Evolutionary conservation across 2,797 vertebrate genomes (phyloP), one percentile per base, ranked within the genome.

Genomic region (Manis crassicaudata): DNA sequence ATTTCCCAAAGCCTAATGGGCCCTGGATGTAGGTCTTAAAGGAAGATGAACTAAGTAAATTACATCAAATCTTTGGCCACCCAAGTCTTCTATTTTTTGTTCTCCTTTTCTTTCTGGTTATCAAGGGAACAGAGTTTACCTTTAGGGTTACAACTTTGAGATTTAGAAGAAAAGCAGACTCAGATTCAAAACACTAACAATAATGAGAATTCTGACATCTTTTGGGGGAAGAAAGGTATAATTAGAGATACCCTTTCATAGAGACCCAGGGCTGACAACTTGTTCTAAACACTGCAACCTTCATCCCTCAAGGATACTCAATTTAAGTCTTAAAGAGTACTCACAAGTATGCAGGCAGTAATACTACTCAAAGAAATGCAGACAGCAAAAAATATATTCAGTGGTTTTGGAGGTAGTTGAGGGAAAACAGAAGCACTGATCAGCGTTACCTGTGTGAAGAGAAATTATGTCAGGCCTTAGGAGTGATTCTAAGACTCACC

Each of bases 391-490:
- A 99, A 99, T 97, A 99, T 96, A 98, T 99, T 99, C 96, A 99
- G 97, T 6, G 99, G 99, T 96, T 99, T 99, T 40, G 99, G 99
- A 98, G 99, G 99, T 98, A 99, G 96, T 93, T 99, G 98, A 40
- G 99, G 99, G 98, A 99, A 99, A 95, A 99, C 98, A 94, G 99
- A 99, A 76, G 99, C 99, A 96, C 99, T 99, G 98, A 99, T 99
- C 27, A 99, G 98, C 7, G 99, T 99, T 97, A 99, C 99, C 99
- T 99, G 98, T 85, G 62, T 81, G 90, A 95, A 97, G 93, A 98
- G 94, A 98, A 96, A 97, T 73, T 37, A 27, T 7, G 17, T 80
- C 40, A 92, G 77, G 54, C 54, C 67, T 92, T 35, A 17, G 37
- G n/a, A 56, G 13, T 76, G 60, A 91, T 67, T 82, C 77, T 10